Evolutionary conservation across 92 coral and sea anemone species (phyloP).

Genomic region (Pocillopora meandrina): DNA sequence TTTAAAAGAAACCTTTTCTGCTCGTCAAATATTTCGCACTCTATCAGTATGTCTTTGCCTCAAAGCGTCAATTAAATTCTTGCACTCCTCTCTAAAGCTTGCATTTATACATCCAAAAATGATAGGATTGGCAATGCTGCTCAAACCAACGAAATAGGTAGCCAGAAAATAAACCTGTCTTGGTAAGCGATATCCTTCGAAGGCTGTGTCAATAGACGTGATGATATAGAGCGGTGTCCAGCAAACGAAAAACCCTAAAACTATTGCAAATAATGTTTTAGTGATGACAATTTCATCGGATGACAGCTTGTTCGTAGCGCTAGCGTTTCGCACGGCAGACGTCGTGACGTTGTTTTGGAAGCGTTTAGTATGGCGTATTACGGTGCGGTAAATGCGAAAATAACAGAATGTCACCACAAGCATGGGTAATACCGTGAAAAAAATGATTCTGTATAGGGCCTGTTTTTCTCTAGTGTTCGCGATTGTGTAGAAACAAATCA

Average conservation of each 20-base stretch:
- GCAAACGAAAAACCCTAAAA: slow-evolving; percentile 22
- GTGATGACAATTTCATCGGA: slow-evolving; percentile 23
- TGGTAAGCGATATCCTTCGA: not conserved
- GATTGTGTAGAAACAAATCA: slow-evolving; percentile 30
- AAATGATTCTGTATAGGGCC: slow-evolving; percentile 11
- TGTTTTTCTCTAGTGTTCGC: slow-evolving; percentile 25
- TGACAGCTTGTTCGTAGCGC: not conserved
- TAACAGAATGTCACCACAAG: slow-evolving; percentile 8
- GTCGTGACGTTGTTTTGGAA: not conserved
- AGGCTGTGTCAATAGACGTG: slow-evolving; percentile 20
- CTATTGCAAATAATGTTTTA: slow-evolving; percentile 26
- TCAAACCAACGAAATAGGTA: slow-evolving; percentile 8
- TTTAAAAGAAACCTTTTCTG: not conserved
- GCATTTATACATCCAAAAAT: slow-evolving; percentile 36
- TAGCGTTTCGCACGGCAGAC: not conserved
- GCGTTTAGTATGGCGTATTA: slow-evolving; percentile 8
- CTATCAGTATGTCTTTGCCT: not conserved
- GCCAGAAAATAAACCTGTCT: slow-evolving; percentile 22
- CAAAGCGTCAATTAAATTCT: not conserved
- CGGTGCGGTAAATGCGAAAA: slow-evolving; percentile 1
- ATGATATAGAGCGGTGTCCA: slow-evolving; percentile 29
- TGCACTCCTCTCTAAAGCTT: slow-evolving; percentile 27
- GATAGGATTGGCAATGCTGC: slow-evolving; percentile 33
- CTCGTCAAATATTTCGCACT: not conserved
- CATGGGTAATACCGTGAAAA: slow-evolving; percentile 29